Evolutionary conservation across 2,797 vertebrate genomes (phyloP).

Genomic region (Hirundo rustica): DNA sequence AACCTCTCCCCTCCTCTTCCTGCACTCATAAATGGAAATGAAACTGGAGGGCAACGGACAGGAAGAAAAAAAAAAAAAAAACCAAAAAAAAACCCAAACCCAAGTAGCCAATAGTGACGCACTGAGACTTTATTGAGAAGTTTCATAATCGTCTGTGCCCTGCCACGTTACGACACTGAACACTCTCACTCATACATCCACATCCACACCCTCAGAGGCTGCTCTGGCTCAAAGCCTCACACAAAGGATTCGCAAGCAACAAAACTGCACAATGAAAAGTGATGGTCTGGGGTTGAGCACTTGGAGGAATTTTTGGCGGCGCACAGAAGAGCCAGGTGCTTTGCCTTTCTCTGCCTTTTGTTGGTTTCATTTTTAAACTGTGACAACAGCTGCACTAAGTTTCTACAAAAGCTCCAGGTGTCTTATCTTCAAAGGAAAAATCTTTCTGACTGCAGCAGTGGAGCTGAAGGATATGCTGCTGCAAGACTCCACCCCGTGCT

Average conservation of each 20-base stretch:
- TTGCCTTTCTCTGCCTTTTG: neutral
- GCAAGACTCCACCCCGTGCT: neutral
- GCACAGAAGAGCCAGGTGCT: neutral
- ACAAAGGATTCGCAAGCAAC: neutral
- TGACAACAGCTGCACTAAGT: neutral
- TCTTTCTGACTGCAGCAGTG: neutral
- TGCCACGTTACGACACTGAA: constrained; percentile 3
- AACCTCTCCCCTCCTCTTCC: neutral
- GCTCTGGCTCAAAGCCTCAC: neutral
- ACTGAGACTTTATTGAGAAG: constrained; percentile 34
- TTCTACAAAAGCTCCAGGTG: constrained; percentile 15
- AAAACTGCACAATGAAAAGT: neutral
- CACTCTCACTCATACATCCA: neutral
- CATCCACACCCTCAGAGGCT: neutral
- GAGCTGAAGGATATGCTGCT: constrained; percentile 7
- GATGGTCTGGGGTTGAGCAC: neutral
- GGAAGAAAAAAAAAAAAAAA: neutral
- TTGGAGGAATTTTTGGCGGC: neutral
- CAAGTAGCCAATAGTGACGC: neutral
- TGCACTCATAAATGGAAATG: constrained; percentile 28
- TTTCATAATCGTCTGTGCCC: constrained; percentile 50
- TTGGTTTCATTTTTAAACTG: neutral
- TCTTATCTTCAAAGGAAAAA: constrained; percentile 38
- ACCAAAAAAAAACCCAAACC: neutral
- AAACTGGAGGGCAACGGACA: neutral